Base-by-base conservation (phyloP, 2,113 vertebrate species). In the Microcebus griseorufus region DNA sequence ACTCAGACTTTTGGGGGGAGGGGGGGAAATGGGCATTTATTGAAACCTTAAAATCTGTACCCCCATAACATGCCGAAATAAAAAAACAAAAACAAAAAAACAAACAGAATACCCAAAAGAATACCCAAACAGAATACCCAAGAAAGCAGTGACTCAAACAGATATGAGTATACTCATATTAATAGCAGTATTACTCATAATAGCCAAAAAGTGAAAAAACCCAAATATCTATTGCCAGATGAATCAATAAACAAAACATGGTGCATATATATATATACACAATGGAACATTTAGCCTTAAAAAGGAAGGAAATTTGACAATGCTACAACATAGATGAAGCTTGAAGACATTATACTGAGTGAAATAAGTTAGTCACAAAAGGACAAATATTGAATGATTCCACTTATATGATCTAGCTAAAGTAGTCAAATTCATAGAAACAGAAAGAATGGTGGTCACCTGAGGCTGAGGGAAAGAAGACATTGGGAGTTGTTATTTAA, bases 261-360 rank as follows among this genome's bases (percentile, higher is more conserved):
- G 25, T 37, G 34, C 64, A 39, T 48, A 72, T 7, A 75, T 8
- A 75, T 20, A 42, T 42, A 42, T 42, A 45, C 45, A 62, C 48
- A 69, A 9, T 55, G 37, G 23, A 45, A 83, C 78, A 81, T 17
- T 76, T 60, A 78, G 93, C 45, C 37, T 72, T 55, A 69, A 12
- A 72, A 89, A 42, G 53, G 60, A 85, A 82, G n/a, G 53, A 32
- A 94, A 80, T 88, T 70, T 62, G 60, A 88, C 76, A 96, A 88
- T 53, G 67, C 67, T 75, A 76, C 12, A 83, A 39, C 53, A 84
- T 73, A 60, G 84, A 92, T 84, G 84, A 81, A 92, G 70, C 34
- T 53, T 78, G 60, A 78, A 34, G 53, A 88, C 14, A 60, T 55
- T 69, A 64, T 55, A 42, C 53, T 72, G 83, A 88, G 70, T 69